These are phyloP conservation scores for Delia radicum DNA, from an alignment of 1,140 invertebrate genomes.

Conservation along the genomic window DNA sequence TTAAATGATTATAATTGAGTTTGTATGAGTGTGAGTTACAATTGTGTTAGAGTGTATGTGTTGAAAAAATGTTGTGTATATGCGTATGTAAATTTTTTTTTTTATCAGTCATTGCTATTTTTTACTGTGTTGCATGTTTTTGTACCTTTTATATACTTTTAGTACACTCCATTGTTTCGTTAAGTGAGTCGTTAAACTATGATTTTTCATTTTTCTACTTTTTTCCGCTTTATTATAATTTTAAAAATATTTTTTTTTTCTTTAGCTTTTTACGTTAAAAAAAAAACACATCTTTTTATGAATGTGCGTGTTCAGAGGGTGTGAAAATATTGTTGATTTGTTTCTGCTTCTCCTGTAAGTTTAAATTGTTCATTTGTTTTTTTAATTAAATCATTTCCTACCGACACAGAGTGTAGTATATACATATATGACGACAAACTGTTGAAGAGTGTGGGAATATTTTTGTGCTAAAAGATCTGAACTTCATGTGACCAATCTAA, in stretches of 20 bases:
- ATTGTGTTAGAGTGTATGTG: too few species aligned
- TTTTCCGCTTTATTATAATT: not conserved
- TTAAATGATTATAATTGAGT: not conserved
- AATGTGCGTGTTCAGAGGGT: not conserved
- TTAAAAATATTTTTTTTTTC: not conserved
- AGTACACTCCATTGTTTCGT: not conserved
- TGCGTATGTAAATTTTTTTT: too few species aligned
- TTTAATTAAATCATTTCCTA: conserved; percentile 5
- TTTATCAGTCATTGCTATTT: too few species aligned
- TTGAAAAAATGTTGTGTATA: too few species aligned
- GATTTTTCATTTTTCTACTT: not conserved
- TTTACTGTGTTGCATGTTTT: not conserved
- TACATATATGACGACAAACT: not conserved
- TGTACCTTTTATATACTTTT: not conserved
- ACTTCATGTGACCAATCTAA: not conserved
- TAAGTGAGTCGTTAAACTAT: not conserved
- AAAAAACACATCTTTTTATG: not conserved
- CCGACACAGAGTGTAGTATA: not conserved
- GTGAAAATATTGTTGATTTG: not conserved
- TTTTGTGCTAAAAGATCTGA: not conserved
- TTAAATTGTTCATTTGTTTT: not conserved
- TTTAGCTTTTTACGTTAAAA: not conserved
- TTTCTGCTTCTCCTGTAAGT: not conserved
- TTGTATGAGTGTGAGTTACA: not conserved
- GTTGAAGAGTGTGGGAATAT: not conserved